Conservation (phyloP, 2,888 invertebrate genomes). For the Thecophora atra region DNA sequence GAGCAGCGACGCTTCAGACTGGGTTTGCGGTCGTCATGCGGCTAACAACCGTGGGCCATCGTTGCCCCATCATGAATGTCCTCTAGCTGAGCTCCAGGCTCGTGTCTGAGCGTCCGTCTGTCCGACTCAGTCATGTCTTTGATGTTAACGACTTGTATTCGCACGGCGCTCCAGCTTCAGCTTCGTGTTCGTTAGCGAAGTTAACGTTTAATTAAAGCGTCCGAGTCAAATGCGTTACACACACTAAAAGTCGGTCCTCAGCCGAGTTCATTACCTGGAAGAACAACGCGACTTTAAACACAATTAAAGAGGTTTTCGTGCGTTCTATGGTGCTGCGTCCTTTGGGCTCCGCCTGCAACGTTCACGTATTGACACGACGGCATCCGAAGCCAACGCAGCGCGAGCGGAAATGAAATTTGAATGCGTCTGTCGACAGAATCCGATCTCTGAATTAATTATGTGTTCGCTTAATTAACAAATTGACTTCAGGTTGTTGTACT, state of each 20-base stretch:
- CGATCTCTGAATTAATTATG: constrained; percentile 48
- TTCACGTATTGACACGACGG: background rate
- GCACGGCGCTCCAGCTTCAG: no score
- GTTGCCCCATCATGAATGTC: background rate
- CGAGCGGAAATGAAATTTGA: constrained; percentile 30
- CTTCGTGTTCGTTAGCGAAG: background rate
- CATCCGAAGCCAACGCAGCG: background rate
- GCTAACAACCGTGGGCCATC: background rate
- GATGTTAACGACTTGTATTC: no score
- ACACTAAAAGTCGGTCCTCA: background rate
- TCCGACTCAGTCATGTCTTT: background rate
- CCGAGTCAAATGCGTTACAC: background rate
- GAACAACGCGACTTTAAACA: background rate
- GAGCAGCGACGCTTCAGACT: background rate
- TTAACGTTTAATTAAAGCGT: background rate
- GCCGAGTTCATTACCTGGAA: background rate
- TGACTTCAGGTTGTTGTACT: constrained; percentile 11
- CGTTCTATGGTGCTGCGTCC: no score
- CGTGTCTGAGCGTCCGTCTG: background rate
- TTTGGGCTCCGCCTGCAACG: background rate
- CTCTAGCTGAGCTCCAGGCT: no score
- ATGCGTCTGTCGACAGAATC: constrained; percentile 36
- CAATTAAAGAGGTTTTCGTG: background rate
- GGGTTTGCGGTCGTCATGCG: background rate
- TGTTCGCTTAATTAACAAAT: constrained; percentile 49